Base-by-base conservation (phyloP, 2,113 vertebrate species). In the Erpornis zantholeuca region DNA sequence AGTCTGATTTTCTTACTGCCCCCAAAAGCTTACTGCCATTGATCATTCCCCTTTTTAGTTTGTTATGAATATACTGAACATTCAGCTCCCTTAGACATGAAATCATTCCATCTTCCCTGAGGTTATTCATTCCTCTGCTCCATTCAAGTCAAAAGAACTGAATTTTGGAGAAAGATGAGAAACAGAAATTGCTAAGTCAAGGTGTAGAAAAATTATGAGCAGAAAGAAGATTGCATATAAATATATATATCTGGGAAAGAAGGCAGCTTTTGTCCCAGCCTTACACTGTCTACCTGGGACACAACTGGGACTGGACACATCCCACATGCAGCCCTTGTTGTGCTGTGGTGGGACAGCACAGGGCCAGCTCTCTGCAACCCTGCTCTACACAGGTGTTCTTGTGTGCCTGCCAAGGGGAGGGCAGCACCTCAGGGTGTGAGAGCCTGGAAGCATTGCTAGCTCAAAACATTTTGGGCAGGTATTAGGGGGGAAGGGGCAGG, bases 371-470 rank as follows among this genome's bases (percentile, higher is more conserved):
- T 40, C 78, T 24, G 9, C 1, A 3, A 2, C n/a, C 24, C 4
- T 0, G 1, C 31, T 45, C 33, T 23, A 11, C 1, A 4, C 16
- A 44, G 12, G 9, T 1, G 3, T 6, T 18, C 44, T 23, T 0
- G 0, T 14, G 75, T 54, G 52, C 18, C 52, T 79, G 52, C 25
- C 38, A 71, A 52, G 36, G 72, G 45, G 20, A 85, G 0, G 1
- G 61, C 38, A 75, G 40, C 65, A 54, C 10, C 42, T 44, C 3
- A 3, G 47, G 8, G 7, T 24, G 12, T 6, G 70, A 57, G 14
- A 36, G 36, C 11, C 11, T 27, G 11, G 72, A 36, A 60, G 27
- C 0, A 0, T 3, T 50, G 52, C 70, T 75, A 31, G 35, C 44
- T 68, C 4, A 0, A 36, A 52, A 44, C 6, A 68, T 23, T 68